Evolutionary conservation across 1,140 invertebrate genomes (phyloP).

Genomic region (Drosophila nannoptera): DNA sequence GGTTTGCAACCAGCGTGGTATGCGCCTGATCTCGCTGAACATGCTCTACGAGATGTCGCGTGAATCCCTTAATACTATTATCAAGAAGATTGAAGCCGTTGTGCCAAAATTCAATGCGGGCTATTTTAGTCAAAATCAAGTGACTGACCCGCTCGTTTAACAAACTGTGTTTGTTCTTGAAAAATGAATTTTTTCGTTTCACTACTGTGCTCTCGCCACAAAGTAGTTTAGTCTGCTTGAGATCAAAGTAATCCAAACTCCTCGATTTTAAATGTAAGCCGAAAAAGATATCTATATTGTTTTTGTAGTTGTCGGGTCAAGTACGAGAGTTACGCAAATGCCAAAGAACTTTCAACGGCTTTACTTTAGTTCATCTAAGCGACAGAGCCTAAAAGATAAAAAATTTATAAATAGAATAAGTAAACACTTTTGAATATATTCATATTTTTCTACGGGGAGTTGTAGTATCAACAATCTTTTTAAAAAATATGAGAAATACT

Average conservation of each 20-base stretch:
- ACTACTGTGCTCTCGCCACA: conserved; percentile 19
- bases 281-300: conserved; percentile 24
- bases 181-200: conserved; percentile 8
- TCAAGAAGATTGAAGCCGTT: conserved; percentile 64
- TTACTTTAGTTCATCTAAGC: conserved; percentile 19
- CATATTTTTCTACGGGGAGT: conserved; percentile 46
- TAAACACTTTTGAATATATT: conserved; percentile 20
- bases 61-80: conserved; percentile 62
- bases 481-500: conserved; percentile 29
- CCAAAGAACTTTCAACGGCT: conserved; percentile 44
- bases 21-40: conserved; percentile 72
- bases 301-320: conserved; percentile 12
- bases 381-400: conserved; percentile 39
- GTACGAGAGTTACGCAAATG: conserved; percentile 28
- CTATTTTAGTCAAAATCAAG: conserved; percentile 36
- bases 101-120: conserved; percentile 66
- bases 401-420: conserved; percentile 24
- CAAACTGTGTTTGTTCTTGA: conserved; percentile 6
- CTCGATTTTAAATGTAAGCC: conserved; percentile 38
- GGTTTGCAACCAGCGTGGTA: conserved; percentile 82
- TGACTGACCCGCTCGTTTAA: conserved; percentile 29
- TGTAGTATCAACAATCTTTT: conserved; percentile 11
- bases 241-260: conserved; percentile 37
- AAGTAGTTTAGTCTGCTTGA: conserved; percentile 38
- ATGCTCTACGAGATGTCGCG: conserved; percentile 72